A percentile compares a stretch with the other conserved stretches of the same genome.
phyloP scores from a whole-genome alignment of 2,113 vertebrate species.

The Oreochromis niloticus region DNA sequence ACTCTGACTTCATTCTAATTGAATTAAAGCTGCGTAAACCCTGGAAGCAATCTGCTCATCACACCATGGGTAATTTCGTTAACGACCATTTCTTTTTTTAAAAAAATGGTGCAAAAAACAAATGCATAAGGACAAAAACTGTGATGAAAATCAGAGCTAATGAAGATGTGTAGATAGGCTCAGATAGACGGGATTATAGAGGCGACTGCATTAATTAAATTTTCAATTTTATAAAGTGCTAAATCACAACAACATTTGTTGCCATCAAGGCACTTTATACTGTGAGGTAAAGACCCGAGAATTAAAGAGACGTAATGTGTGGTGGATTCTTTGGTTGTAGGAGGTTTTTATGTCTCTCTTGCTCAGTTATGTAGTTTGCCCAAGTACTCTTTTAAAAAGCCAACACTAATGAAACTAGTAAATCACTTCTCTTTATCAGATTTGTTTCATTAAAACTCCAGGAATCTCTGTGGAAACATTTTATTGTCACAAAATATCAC shows the following conservation, averaged over 20 bases:
- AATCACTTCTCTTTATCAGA: not conserved
- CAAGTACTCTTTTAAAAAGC: not conserved
- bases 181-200: not conserved
- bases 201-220: not conserved
- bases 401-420: not conserved
- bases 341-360: not conserved
- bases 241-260: not conserved
- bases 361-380: not conserved
- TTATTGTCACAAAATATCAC: not conserved
- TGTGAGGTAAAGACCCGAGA: not conserved
- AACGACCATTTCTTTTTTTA: not conserved
- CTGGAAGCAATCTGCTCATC: not conserved
- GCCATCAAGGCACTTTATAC: not conserved
- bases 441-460: fast-evolving
- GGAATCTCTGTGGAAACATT: not conserved
- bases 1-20: not conserved
- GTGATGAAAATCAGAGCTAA: not conserved
- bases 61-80: not conserved
- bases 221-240: not conserved
- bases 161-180: not conserved
- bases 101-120: not conserved
- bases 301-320: not conserved
- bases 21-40: not conserved
- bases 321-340: not conserved
- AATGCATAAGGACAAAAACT: not conserved